Conservation (phyloP, 2,113 vertebrate species). For the Athene cunicularia region DNA sequence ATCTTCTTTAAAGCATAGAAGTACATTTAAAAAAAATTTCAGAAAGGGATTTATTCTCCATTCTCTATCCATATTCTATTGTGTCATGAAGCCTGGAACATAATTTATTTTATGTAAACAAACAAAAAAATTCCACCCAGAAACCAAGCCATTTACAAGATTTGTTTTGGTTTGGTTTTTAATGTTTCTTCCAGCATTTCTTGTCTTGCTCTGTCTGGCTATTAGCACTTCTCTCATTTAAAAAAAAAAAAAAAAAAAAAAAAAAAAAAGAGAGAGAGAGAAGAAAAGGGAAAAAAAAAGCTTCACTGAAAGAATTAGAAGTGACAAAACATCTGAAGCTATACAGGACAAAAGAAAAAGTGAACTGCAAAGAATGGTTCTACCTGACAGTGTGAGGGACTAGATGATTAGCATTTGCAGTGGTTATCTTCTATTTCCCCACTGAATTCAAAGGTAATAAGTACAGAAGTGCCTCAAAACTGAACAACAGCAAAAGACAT, state of each 20-base stretch:
- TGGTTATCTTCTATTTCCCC: not conserved
- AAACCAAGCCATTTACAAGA: constrained; percentile 18
- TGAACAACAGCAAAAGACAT: not conserved
- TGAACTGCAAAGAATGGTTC: not conserved
- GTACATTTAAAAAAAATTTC: not conserved
- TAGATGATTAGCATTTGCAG: not conserved
- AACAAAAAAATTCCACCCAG: constrained; percentile 52
- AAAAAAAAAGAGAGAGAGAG: not conserved
- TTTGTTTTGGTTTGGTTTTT: not conserved
- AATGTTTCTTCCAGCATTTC: constrained; percentile 26
- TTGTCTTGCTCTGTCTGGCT: not conserved
- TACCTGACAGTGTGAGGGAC: not conserved
- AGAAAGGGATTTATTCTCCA: constrained; percentile 19
- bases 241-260: not conserved
- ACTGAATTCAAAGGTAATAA: not conserved
- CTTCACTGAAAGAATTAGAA: not conserved
- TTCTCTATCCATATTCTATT: constrained; percentile 12
- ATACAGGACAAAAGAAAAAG: not conserved
- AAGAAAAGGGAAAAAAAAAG: too few species aligned
- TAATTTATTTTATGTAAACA: constrained; percentile 40
- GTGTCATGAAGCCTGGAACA: not conserved
- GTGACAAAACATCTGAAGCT: not conserved
- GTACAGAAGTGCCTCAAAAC: not conserved
- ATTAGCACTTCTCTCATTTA: not conserved
- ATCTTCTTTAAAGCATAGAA: constrained; percentile 13